A percentile compares a stretch with the other conserved stretches of the same genome.
Conservation (phyloP, 2,888 invertebrate species). For the Buathra laborator region DNA sequence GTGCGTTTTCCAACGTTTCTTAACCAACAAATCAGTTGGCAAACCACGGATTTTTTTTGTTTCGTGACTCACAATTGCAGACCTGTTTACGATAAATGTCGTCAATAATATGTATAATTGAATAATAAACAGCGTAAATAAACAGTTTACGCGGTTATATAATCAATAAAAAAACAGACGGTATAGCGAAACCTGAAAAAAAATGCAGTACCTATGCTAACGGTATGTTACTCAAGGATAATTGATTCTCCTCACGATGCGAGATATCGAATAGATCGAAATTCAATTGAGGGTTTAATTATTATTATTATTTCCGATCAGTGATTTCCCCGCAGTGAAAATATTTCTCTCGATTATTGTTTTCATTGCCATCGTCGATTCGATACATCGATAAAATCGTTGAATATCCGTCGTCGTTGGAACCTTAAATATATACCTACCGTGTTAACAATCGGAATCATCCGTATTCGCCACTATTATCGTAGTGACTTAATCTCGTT, state of each 20-base stretch:
- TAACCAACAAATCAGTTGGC: too few relatives aligned
- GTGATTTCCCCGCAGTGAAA: constrained; percentile 35
- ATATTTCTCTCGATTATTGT: constrained; percentile 1
- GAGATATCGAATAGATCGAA: background rate
- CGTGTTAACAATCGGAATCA: constrained; percentile 3
- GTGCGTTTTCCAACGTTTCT: too few relatives aligned
- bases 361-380: background rate
- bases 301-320: constrained; percentile 19
- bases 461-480: constrained; percentile 16
- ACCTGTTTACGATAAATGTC: too few relatives aligned
- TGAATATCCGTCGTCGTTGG: background rate
- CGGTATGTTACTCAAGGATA: background rate
- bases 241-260: background rate
- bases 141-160: background rate
- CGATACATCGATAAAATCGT: constrained; percentile 4
- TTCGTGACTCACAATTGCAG: too few relatives aligned
- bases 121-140: too few relatives aligned
- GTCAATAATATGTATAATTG: too few relatives aligned
- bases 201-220: background rate
- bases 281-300: background rate
- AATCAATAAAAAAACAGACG: background rate
- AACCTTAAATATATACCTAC: too few relatives aligned
- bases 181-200: background rate
- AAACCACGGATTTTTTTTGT: too few relatives aligned
- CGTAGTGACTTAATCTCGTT: background rate